Percentiles rank a stretch among this genome's conserved stretches.
These are phyloP conservation scores for Microplitis deprimator DNA, from an alignment of 2,888 invertebrate genomes.

Conservation along the genomic window DNA sequence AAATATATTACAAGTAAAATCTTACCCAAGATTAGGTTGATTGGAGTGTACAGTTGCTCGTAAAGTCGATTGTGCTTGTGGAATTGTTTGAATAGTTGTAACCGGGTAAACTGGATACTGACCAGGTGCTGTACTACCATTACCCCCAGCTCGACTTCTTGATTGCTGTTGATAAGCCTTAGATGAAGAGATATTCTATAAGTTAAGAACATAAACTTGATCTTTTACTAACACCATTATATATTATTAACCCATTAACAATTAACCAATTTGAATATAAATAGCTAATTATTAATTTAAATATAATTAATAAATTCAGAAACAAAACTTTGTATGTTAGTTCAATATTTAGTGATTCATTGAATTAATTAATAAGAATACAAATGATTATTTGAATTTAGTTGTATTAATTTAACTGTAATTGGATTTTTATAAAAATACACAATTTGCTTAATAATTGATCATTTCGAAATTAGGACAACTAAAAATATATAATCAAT, in stretches of 20 bases:
- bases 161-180: constrained; percentile 52
- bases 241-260: constrained; percentile 1
- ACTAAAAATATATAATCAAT: too few species aligned
- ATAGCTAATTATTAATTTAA: not conserved
- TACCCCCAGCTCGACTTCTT: constrained; percentile 62
- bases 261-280: constrained; percentile 1
- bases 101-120: constrained; percentile 68
- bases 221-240: not conserved
- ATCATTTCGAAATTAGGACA: too few species aligned
- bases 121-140: constrained; percentile 59
- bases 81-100: constrained; percentile 67
- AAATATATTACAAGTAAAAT: constrained; percentile 19
- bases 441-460: too few species aligned
- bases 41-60: constrained; percentile 72
- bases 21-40: constrained; percentile 71
- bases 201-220: not conserved
- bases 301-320: too few species aligned
- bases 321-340: too few species aligned
- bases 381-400: too few species aligned
- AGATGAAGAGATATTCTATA: constrained; percentile 8
- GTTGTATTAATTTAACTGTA: too few species aligned
- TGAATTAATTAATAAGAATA: too few species aligned
- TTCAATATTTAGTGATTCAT: too few species aligned
- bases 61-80: constrained; percentile 70
- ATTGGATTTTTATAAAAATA: too few species aligned